These are phyloP conservation scores for Carposina sasakii DNA, from an alignment of 1,140 invertebrate species.

Conservation along the genomic window DNA sequence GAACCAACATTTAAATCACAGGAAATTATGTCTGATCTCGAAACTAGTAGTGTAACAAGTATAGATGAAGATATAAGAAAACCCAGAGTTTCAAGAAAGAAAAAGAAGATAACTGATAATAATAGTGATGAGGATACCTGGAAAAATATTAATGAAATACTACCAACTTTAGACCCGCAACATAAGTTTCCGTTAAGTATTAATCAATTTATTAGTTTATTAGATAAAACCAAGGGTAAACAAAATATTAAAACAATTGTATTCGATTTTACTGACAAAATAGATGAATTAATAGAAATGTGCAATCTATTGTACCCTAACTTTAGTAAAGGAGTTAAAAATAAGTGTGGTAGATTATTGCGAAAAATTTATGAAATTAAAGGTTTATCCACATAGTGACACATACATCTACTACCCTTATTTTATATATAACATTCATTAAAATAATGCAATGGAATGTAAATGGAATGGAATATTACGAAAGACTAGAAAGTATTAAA, in stretches of 20 bases:
- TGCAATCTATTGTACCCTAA: slow-evolving; percentile 18
- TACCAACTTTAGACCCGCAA: slow-evolving; percentile 14
- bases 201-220: slow-evolving; percentile 24
- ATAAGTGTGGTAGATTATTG: slow-evolving; percentile 24
- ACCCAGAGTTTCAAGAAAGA: too few relatives aligned
- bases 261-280: slow-evolving; percentile 18
- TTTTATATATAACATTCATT: slow-evolving; percentile 10
- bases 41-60: too few relatives aligned
- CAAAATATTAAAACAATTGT: slow-evolving; percentile 25
- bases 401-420: slow-evolving; percentile 7
- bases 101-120: slow-evolving; percentile 14
- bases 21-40: too few relatives aligned
- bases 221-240: slow-evolving; percentile 20
- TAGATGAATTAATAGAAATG: slow-evolving; percentile 20
- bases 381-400: slow-evolving; percentile 4
- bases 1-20: too few relatives aligned
- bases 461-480: slow-evolving; percentile 23
- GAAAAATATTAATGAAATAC: slow-evolving; percentile 18
- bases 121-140: slow-evolving; percentile 19
- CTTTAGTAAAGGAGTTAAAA: slow-evolving; percentile 24
- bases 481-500: slow-evolving; percentile 23
- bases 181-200: slow-evolving; percentile 16
- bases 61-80: too few relatives aligned
- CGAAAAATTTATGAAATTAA: slow-evolving; percentile 25
- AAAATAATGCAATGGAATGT: slow-evolving; percentile 28